Base-by-base conservation (phyloP, 2,888 invertebrate genomes). In the Phyllotreta striolata region DNA sequence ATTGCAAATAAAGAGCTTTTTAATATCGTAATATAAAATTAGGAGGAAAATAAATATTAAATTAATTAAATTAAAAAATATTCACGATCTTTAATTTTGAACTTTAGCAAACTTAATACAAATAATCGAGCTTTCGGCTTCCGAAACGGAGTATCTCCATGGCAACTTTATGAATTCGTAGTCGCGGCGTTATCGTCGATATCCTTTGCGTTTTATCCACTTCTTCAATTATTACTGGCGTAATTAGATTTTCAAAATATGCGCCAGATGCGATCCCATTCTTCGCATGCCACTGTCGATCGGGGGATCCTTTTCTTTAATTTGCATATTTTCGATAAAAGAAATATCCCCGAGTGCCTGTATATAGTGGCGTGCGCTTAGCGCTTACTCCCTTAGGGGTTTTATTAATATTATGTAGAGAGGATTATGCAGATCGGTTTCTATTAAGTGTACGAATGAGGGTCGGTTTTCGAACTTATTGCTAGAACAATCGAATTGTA, bases 81-180 rank as follows among this genome's bases (percentile, higher is more conserved):
- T 24, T 24, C 24, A 24, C 24, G 24, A 24, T 24, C 24, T 24
- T 24, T 24, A 24, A 24, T 44, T n/a, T n/a, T n/a, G 14, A 44
- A 44, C 7, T 44, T n/a, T 13, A 41, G 10, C 10, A 3, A 41
- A 41, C 10, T 41, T 41, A 41, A 41, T 41, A 41, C 41, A 41
- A 41, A 41, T 41, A 9, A 41, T 10, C 41, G 9, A 41, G n/a
- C 9, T n/a, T 5, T 47, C 4, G 34, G 49, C 49, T n/a, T 6
- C 49, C 37, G 49, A 9, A 34, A 49, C n/a, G 7, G 63, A 52
- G 61, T 57, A 64, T 63, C 62, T 40, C 55, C 62, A 51, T 61
- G 38, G 66, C 59, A 68, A 66, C 66, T 68, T 68, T 68, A 68
- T 68, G 67, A 68, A 68, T 67, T 62, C 47, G 52, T 52, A 52